These are phyloP conservation scores for Noctua janthe DNA, from an alignment of 2,888 invertebrate species.

Conservation along the genomic window DNA sequence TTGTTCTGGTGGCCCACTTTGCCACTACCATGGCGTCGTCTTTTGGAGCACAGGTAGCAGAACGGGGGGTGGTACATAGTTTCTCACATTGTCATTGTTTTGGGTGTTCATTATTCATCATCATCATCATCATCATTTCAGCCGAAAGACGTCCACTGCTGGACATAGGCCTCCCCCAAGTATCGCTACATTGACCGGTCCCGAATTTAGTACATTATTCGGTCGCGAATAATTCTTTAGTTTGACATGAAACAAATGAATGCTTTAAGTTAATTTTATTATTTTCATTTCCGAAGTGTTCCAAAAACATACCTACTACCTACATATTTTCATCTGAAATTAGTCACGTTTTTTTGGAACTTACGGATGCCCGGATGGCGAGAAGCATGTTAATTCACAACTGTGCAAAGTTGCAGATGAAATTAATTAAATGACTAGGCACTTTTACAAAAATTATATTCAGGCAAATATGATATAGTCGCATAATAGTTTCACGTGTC, in stretches of 20 bases:
- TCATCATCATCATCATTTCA: too few relatives aligned
- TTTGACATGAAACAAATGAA: neutral
- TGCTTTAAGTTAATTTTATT: neutral
- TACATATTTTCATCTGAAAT: neutral
- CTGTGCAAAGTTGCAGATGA: neutral
- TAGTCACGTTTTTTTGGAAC: neutral
- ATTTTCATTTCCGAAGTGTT: neutral
- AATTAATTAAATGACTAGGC: conserved; percentile 4
- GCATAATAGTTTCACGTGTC: neutral
- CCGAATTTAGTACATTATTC: too few relatives aligned
- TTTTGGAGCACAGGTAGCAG: neutral
- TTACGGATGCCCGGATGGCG: too few relatives aligned
- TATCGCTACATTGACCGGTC: too few relatives aligned
- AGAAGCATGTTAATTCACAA: neutral
- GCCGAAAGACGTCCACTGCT: too few relatives aligned
- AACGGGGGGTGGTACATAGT: neutral
- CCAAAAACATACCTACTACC: neutral
- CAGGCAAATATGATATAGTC: neutral
- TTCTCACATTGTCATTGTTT: neutral
- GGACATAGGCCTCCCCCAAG: too few relatives aligned
- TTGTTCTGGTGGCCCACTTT: neutral
- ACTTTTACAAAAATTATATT: neutral
- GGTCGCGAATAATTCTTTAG: neutral
- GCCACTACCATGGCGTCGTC: neutral
- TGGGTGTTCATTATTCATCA: too few relatives aligned